phyloP scores from a whole-genome alignment of 2,113 vertebrate species.

The Stictonetta naevosa region DNA sequence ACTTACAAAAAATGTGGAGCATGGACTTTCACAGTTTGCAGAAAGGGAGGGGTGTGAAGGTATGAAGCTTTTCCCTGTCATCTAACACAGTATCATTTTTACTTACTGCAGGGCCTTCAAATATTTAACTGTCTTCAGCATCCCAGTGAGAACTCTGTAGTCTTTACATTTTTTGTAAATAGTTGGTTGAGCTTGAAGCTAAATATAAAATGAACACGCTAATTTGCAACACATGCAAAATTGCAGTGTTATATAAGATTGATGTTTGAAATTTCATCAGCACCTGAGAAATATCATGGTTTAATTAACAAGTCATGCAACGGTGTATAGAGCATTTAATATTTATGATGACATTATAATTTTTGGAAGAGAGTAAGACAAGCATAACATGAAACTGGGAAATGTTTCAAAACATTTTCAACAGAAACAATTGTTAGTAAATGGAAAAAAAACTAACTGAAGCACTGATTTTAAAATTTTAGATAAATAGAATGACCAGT shows the following conservation, averaged over 20 bases:
- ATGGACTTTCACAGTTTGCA: background rate
- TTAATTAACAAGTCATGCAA: conserved; percentile 67
- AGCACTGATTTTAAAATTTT: background rate
- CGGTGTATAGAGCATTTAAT: conserved; percentile 52
- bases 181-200: background rate
- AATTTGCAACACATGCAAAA: conserved; percentile 23
- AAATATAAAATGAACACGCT: background rate
- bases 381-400: conserved; percentile 48
- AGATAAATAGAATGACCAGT: background rate
- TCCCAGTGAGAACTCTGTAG: background rate
- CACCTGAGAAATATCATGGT: conserved; percentile 64
- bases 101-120: background rate
- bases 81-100: background rate
- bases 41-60: background rate
- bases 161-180: background rate
- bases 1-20: rapidly evolving
- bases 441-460: background rate
- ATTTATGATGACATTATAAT: conserved; percentile 70
- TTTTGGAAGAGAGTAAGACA: conserved; percentile 60
- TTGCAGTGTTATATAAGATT: conserved; percentile 34
- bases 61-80: background rate
- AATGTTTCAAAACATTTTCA: conserved; percentile 49
- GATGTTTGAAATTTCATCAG: conserved; percentile 47
- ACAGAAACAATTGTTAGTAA: background rate
- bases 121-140: background rate